These are phyloP conservation scores for Enteromius unitaeniatus DNA, from an alignment of 2,797 vertebrate genomes.

Conservation along the genomic window DNA sequence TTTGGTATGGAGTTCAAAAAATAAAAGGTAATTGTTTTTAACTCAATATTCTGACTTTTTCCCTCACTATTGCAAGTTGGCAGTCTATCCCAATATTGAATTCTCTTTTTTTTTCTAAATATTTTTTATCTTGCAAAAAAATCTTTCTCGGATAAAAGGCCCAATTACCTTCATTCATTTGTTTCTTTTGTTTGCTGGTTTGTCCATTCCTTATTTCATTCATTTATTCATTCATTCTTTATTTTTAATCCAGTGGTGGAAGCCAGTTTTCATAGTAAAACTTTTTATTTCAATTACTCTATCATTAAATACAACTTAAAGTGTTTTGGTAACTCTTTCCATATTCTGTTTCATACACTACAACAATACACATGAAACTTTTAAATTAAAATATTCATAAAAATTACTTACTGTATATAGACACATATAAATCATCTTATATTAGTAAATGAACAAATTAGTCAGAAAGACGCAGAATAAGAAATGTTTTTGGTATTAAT, in stretches of 20 bases:
- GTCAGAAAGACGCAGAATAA: neutral
- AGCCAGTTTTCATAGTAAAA: neutral
- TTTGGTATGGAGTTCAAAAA: too few relatives aligned
- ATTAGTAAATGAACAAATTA: neutral
- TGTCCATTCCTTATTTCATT: neutral
- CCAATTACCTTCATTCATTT: neutral
- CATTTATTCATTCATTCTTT: neutral
- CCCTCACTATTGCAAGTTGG: neutral
- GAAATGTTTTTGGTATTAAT: neutral
- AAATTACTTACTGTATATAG: neutral
- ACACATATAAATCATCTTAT: neutral
- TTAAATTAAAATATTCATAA: neutral
- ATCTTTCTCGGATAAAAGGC: neutral
- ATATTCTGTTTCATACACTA: neutral
- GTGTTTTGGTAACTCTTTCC: neutral
- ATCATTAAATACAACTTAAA: neutral
- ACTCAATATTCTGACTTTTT: neutral
- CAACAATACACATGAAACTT: neutral
- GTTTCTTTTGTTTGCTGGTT: too few relatives aligned
- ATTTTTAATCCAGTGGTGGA: neutral
- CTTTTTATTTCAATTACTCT: neutral
- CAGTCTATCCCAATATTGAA: neutral
- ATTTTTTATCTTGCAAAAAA: neutral
- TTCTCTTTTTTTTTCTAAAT: neutral
- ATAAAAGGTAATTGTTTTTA: too few relatives aligned